Conservation (phyloP, 2,113 vertebrate genomes). For the Bolborhynchus lineola region DNA sequence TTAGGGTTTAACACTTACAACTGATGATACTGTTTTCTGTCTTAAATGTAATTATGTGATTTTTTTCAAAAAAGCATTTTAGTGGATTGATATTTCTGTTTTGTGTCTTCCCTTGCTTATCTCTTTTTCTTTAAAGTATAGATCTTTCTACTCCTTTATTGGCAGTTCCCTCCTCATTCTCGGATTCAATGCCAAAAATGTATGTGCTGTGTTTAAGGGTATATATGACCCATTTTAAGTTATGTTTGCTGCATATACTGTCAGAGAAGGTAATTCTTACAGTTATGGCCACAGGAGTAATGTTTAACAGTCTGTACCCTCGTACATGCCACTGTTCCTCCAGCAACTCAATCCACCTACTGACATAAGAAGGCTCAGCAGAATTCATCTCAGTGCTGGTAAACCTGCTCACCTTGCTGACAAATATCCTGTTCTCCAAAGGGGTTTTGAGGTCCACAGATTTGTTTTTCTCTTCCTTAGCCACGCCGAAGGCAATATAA, state of each 20-base stretch:
- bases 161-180: not conserved
- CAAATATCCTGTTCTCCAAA: not conserved
- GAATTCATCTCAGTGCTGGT: not conserved
- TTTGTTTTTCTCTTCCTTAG: not conserved
- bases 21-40: not conserved
- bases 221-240: not conserved
- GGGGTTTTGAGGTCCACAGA: not conserved
- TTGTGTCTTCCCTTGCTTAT: not conserved
- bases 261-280: not conserved
- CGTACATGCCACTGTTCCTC: not conserved
- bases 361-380: not conserved
- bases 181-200: not conserved
- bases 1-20: not conserved
- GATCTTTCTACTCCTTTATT: not conserved
- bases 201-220: not conserved
- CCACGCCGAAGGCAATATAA: not conserved
- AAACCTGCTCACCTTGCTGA: not conserved
- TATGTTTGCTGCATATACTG: not conserved
- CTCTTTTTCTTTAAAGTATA: not conserved
- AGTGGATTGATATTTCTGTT: not conserved
- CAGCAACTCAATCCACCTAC: not conserved
- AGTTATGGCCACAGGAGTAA: not conserved
- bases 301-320: not conserved
- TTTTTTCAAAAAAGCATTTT: too few relatives aligned
- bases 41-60: not conserved